phyloP scores from a whole-genome alignment of 2,888 invertebrate genomes.

The Acleris literana region DNA sequence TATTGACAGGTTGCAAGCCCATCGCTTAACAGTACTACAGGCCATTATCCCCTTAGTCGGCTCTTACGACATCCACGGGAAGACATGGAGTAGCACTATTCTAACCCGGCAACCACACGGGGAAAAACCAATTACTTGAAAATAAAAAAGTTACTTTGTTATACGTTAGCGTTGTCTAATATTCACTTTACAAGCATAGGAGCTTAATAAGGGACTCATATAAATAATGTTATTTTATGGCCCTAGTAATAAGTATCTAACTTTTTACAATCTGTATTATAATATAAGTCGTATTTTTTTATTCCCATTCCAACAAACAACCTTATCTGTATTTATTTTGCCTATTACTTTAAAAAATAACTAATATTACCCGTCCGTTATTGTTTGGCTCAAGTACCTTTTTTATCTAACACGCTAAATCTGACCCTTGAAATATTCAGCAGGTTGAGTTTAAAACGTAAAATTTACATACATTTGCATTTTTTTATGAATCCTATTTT shows the following conservation, averaged over 20 bases:
- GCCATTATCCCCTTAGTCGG: no score
- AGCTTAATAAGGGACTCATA: no score
- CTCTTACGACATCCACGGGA: no score
- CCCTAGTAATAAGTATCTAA: neutral
- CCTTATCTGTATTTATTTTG: constrained; percentile 6
- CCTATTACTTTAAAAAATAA: constrained; percentile 14
- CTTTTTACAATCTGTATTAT: neutral
- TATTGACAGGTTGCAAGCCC: no score
- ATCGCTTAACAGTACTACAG: no score
- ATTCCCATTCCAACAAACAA: neutral
- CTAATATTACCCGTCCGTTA: constrained; percentile 14
- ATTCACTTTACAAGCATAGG: no score
- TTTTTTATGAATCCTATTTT: constrained; percentile 28
- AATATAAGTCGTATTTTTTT: neutral
- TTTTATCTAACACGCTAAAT: constrained; percentile 36
- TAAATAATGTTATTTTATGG: no score
- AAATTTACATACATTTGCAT: constrained; percentile 37
- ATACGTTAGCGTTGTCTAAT: no score
- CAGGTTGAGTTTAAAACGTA: constrained; percentile 30
- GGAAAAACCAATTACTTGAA: no score
- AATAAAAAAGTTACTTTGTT: no score
- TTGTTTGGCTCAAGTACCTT: constrained; percentile 26
- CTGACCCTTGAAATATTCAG: constrained; percentile 35
- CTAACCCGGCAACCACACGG: no score
- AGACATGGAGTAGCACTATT: no score